These are phyloP conservation scores for Nasonia longicornis DNA, from an alignment of 1,140 invertebrate genomes.

Conservation along the genomic window DNA sequence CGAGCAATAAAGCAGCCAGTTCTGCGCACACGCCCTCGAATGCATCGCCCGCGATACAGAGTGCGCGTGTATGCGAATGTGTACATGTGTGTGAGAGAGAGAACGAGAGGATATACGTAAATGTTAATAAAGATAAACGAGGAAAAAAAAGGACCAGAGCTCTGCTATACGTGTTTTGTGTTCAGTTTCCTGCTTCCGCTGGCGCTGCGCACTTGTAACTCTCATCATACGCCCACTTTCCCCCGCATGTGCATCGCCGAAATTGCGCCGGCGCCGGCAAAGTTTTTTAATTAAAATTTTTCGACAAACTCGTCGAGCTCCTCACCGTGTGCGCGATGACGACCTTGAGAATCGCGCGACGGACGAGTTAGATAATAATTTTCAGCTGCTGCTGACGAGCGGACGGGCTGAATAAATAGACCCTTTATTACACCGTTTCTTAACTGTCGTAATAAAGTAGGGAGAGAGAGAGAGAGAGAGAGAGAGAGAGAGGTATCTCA, in stretches of 20 bases:
- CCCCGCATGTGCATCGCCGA: neutral
- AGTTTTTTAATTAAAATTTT: constrained; percentile 21
- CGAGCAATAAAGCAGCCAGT: neutral
- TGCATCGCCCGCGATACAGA: too few species aligned
- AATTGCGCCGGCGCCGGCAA: neutral
- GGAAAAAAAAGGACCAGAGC: neutral
- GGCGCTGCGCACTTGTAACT: neutral
- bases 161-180: neutral
- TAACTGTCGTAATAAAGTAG: constrained; percentile 16
- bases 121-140: constrained; percentile 30
- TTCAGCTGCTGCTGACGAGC: neutral
- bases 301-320: neutral
- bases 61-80: neutral
- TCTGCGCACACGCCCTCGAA: too few species aligned
- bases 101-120: constrained; percentile 2
- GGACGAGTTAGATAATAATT: neutral
- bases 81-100: neutral
- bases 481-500: neutral
- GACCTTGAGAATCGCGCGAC: neutral
- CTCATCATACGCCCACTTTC: neutral
- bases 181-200: neutral
- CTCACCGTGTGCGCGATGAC: neutral
- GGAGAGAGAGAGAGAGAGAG: neutral
- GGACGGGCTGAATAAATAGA: constrained; percentile 1
- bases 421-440: neutral